Evolutionary conservation across 2,888 invertebrate species (phyloP).

Genomic region (Drosophila trichaetosa): DNA sequence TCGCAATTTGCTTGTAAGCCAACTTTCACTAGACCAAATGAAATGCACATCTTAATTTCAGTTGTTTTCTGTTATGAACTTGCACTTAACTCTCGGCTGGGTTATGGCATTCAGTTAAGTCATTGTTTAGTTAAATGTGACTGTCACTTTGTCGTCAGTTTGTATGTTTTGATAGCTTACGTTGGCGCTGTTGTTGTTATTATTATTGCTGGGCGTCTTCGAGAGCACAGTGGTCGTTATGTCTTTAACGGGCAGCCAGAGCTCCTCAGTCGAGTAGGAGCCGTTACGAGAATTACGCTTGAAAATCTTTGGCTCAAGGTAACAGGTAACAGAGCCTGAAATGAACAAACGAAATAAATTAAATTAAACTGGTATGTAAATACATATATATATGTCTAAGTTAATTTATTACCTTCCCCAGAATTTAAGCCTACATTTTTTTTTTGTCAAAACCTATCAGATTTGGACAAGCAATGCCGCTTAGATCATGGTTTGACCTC

Average conservation of each 20-base stretch:
- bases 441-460: neutral
- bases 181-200: conserved; percentile 57
- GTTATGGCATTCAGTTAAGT: conserved; percentile 41
- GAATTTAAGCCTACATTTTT: neutral
- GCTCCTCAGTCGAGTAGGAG: conserved; percentile 82
- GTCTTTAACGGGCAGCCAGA: conserved; percentile 85
- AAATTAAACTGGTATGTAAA: neutral
- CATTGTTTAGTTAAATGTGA: conserved; percentile 43
- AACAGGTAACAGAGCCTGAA: conserved; percentile 85
- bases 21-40: conserved; percentile 54
- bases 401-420: neutral
- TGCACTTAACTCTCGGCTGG: conserved; percentile 28
- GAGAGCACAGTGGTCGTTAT: conserved; percentile 82
- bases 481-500: neutral
- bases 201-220: conserved; percentile 62
- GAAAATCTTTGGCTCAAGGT: conserved; percentile 84
- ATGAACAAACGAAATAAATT: neutral
- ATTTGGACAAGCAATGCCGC: neutral
- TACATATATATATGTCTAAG: neutral
- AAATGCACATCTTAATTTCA: conserved; percentile 43
- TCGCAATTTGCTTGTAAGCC: conserved; percentile 44
- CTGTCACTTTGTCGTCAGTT: conserved; percentile 23
- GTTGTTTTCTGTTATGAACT: conserved; percentile 25
- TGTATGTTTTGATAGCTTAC: conserved; percentile 61
- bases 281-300: conserved; percentile 81